A percentile compares a stretch with the other conserved stretches of the same genome.
Conservation (phyloP, 2,888 invertebrate genomes). For the Heteropelma amictum region DNA sequence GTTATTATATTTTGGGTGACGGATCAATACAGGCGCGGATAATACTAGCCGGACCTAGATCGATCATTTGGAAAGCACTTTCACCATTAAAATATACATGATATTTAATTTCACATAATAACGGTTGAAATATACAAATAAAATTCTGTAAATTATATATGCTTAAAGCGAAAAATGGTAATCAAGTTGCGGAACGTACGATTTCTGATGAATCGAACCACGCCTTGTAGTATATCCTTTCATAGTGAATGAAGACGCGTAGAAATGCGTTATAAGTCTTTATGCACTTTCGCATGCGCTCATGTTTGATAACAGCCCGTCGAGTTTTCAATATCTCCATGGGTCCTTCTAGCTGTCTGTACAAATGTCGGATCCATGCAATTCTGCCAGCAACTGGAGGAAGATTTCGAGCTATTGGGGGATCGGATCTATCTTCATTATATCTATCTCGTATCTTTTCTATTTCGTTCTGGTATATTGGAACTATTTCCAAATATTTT, state of each 20-base stretch:
- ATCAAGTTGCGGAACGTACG: slow-evolving; percentile 76
- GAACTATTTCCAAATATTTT: slow-evolving; percentile 85
- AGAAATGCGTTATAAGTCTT: slow-evolving; percentile 89
- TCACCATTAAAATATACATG: not conserved
- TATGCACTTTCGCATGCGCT: slow-evolving; percentile 86
- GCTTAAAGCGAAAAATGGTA: not conserved
- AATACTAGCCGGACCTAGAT: slow-evolving; percentile 82
- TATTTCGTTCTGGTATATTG: slow-evolving; percentile 84
- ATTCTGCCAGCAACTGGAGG: slow-evolving; percentile 90
- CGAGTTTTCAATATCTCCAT: slow-evolving; percentile 83
- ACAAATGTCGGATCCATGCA: slow-evolving; percentile 90
- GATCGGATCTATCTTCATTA: slow-evolving; percentile 87
- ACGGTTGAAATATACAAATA: no score
- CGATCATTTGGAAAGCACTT: not conserved
- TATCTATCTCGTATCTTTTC: slow-evolving; percentile 86
- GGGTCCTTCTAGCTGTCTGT: slow-evolving; percentile 85
- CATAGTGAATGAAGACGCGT: slow-evolving; percentile 89
- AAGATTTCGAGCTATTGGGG: slow-evolving; percentile 86
- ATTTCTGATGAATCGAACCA: slow-evolving; percentile 89
- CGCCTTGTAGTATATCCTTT: slow-evolving; percentile 89
- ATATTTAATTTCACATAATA: no score
- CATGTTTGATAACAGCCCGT: slow-evolving; percentile 80
- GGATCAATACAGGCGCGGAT: slow-evolving; percentile 85
- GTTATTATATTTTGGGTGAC: slow-evolving; percentile 83
- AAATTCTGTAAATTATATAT: not conserved